phyloP scores from a whole-genome alignment of 92 coral and sea anemone species.

The Epizoanthus stellaris region DNA sequence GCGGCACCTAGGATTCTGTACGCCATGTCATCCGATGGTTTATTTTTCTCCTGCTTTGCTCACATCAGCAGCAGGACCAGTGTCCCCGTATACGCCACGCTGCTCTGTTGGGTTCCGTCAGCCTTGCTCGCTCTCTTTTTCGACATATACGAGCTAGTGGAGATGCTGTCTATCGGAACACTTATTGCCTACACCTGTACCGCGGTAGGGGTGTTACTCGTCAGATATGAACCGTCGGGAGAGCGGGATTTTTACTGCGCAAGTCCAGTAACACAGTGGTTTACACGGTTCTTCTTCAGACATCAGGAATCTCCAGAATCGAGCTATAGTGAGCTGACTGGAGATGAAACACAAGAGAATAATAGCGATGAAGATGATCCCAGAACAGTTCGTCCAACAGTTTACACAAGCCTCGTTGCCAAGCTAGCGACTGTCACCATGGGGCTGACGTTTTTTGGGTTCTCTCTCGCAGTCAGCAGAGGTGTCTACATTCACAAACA shows the following conservation, averaged over 20 bases:
- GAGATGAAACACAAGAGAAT: conserved; percentile 28
- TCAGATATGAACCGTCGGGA: conserved; percentile 67
- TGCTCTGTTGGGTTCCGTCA: conserved; percentile 70
- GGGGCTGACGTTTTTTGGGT: conserved; percentile 31
- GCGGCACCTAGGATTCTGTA: conserved; percentile 83
- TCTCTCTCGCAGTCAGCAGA: conserved; percentile 30
- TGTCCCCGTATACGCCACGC: conserved; percentile 63
- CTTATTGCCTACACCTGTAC: conserved; percentile 79
- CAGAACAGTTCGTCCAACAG: conserved; percentile 14
- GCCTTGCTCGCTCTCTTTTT: conserved; percentile 66
- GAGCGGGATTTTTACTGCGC: neutral
- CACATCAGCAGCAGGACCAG: conserved; percentile 56
- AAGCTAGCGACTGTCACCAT: conserved; percentile 8
- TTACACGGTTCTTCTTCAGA: conserved; percentile 19
- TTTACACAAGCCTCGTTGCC: conserved; percentile 18
- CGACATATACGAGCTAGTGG: conserved; percentile 69
- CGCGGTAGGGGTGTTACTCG: conserved; percentile 73
- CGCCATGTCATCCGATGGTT: conserved; percentile 85
- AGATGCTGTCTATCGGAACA: conserved; percentile 90
- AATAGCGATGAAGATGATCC: conserved; percentile 11
- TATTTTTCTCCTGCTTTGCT: conserved; percentile 66
- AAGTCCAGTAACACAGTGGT: conserved; percentile 38
- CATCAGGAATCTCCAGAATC: conserved; percentile 24
- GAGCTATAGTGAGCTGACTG: conserved; percentile 3
- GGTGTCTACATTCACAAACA: conserved; percentile 15